A percentile compares a stretch with the other conserved stretches of the same genome.
phyloP scores from a whole-genome alignment of 2,797 vertebrate genomes.

The Amblyraja radiata region DNA sequence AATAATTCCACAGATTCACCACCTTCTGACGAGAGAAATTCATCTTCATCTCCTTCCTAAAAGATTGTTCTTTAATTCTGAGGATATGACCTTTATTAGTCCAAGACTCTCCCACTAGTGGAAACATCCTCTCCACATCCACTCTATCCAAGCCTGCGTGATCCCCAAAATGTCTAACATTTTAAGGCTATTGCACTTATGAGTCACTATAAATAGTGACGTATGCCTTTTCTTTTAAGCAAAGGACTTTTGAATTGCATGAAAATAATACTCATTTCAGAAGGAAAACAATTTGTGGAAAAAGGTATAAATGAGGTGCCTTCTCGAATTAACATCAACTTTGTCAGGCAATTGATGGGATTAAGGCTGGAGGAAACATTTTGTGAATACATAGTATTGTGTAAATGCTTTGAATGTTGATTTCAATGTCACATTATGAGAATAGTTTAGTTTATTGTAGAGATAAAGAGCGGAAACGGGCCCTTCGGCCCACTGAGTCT shows the following conservation, averaged over 20 bases:
- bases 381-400: background rate
- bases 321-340: background rate
- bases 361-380: background rate
- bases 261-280: background rate
- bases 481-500: too few relatives aligned
- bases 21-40: too few relatives aligned
- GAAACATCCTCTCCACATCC: too few relatives aligned
- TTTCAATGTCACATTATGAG: background rate
- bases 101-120: too few relatives aligned
- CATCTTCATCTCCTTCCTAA: too few relatives aligned
- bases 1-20: too few relatives aligned
- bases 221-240: background rate
- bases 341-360: background rate
- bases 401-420: background rate
- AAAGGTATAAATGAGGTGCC: background rate
- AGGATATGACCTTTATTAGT: too few relatives aligned
- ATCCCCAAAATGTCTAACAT: background rate
- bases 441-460: background rate
- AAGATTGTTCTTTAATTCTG: too few relatives aligned
- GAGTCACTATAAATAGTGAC: background rate
- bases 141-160: background rate
- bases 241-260: background rate
- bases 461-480: too few relatives aligned
- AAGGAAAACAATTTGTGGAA: background rate
- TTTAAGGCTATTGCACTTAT: background rate